Evolutionary conservation across 2,888 invertebrate species (phyloP).

Genomic region (Drosophila cognata): DNA sequence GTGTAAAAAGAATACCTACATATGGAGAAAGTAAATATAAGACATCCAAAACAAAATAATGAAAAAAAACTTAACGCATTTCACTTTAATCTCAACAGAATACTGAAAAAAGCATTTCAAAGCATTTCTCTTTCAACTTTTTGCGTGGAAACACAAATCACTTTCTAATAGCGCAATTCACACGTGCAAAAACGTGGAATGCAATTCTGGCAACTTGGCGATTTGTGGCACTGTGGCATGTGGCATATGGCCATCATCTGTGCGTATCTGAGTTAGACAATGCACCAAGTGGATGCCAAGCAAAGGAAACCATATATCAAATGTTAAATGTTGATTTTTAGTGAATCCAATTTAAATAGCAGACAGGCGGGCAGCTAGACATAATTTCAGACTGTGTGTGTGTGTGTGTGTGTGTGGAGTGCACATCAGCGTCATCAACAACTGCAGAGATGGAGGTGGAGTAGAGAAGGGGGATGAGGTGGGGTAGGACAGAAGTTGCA

Average conservation of each 20-base stretch:
- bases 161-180: conserved; percentile 43
- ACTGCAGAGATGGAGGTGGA: conserved; percentile 1
- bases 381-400: conserved; percentile 7
- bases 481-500: background rate
- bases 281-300: conserved; percentile 10
- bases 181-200: conserved; percentile 28
- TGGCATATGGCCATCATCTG: conserved; percentile 32
- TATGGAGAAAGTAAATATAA: conserved; percentile 4
- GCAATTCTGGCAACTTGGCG: conserved; percentile 15
- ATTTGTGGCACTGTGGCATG: conserved; percentile 5
- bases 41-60: background rate
- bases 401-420: background rate
- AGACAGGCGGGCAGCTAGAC: conserved; percentile 23
- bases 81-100: background rate
- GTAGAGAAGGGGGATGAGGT: background rate
- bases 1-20: background rate
- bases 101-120: background rate
- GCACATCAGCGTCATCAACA: conserved; percentile 16
- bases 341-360: conserved; percentile 48
- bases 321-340: conserved; percentile 43
- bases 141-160: conserved; percentile 28
- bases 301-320: conserved; percentile 53
- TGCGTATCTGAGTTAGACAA: conserved; percentile 11
- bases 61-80: background rate
- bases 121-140: conserved; percentile 14